Percentiles rank a stretch among this genome's conserved stretches.
These are phyloP conservation scores for Dasyornis broadbenti DNA, from an alignment of 2,113 vertebrate genomes.

Conservation along the genomic window DNA sequence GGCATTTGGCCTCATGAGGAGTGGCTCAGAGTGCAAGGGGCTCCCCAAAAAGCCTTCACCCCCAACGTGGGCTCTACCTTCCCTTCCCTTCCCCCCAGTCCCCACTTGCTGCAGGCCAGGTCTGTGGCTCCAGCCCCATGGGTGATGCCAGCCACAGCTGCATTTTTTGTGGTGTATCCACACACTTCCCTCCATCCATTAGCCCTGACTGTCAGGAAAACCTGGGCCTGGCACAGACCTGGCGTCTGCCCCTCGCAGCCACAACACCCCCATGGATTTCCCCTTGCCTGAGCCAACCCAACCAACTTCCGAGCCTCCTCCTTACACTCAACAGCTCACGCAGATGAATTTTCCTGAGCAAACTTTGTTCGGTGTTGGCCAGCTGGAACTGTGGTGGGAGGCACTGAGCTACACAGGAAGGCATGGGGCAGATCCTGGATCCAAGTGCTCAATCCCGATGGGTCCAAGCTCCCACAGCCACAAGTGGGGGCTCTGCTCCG, in stretches of 20 bases:
- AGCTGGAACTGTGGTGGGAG: not conserved
- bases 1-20: not conserved
- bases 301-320: not conserved
- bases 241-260: not conserved
- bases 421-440: not conserved
- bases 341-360: not conserved
- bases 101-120: not conserved
- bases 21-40: not conserved
- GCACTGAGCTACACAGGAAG: not conserved
- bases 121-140: fast-evolving
- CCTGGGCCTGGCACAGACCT: not conserved
- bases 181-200: not conserved
- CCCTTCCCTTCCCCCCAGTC: not conserved
- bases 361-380: not conserved
- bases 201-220: not conserved
- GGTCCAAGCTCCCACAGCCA: not conserved
- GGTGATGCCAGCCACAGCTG: not conserved
- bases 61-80: not conserved
- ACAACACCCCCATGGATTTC: not conserved
- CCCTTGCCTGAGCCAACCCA: not conserved
- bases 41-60: not conserved
- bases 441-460: fast-evolving
- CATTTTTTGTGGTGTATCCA: not conserved
- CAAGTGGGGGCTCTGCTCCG: fast-evolving
- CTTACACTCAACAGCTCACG: not conserved